Base-by-base conservation (phyloP, 2,888 invertebrate genomes). In the Tetramorium bicarinatum region DNA sequence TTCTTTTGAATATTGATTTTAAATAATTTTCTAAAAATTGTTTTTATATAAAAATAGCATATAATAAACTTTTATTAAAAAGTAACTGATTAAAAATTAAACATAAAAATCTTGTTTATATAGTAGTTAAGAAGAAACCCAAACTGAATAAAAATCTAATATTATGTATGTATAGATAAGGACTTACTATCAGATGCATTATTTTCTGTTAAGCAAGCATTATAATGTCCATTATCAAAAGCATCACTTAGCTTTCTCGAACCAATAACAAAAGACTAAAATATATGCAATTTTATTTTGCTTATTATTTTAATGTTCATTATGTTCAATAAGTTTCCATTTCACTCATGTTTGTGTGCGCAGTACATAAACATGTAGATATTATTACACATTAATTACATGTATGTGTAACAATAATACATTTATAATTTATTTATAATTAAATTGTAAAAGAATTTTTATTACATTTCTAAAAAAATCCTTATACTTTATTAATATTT, bases 281-380 rank as follows among this genome's bases (percentile, higher is more conserved):
- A 52, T 25, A 38, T 4, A 15, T 15, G 2, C 18, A 38, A 71
- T 71, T 54, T 71, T 71, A 29, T 52, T 69, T 71, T 71, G 3
- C 8, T 29, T 3, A 13, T 49, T 52, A 71, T 15, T 52, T 38
- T 11, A 38, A 9, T 52, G 3, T 38, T 49, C 3, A 13, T 49
- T 52, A 52, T 4, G 38, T 54, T 11, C 21, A 71, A 38, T 71
- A 54, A 38, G 3, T 4, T 54, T 11, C 0, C 4, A 8, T 21
- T 38, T 13, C 3, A 34, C 29, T 3, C 29, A 29, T 29, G 29
- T 29, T 29, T 29, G 29, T 34, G 29, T 38, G 6, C 34, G 1
- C 1, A 38, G 1, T 52, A 52, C 7, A 21, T 7, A 64, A 25
- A 15, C 41, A 15, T 1, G 25, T 41, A 41, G 13, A 38, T 7